A percentile compares a stretch with the other conserved stretches of the same genome.
Evolutionary conservation across 2,113 vertebrate genomes (phyloP).

Genomic region (Cariama cristata): DNA sequence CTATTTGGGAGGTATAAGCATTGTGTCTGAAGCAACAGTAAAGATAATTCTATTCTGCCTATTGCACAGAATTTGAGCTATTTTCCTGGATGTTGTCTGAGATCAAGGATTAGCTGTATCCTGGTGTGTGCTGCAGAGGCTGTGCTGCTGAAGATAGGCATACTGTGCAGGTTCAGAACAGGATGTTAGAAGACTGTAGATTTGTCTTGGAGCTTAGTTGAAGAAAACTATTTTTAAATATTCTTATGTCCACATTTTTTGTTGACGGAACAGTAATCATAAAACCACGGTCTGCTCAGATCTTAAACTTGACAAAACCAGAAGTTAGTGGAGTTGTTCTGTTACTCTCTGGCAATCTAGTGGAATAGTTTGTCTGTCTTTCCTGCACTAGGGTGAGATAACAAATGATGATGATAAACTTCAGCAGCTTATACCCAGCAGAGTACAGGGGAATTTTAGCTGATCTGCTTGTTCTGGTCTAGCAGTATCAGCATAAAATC

Average conservation of each 20-base stretch:
- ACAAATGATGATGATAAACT: neutral
- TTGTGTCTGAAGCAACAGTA: neutral
- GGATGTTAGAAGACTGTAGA: neutral
- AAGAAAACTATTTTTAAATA: neutral
- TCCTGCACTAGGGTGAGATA: neutral
- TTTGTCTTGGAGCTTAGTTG: neutral
- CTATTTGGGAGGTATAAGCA: neutral
- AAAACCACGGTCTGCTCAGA: neutral
- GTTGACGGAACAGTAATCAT: neutral
- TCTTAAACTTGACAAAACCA: neutral
- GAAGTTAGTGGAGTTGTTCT: neutral
- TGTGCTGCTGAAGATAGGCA: neutral
- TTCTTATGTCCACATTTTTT: neutral
- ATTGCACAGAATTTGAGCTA: neutral
- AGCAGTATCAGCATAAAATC: neutral
- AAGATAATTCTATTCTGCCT: neutral
- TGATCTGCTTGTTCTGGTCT: neutral
- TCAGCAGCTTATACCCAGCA: neutral
- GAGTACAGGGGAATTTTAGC: neutral
- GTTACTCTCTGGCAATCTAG: neutral
- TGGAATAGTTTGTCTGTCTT: neutral
- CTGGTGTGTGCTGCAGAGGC: neutral
- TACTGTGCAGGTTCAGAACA: neutral
- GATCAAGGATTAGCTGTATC: neutral
- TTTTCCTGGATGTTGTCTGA: neutral